Base-by-base conservation (phyloP, 1,140 invertebrate species). In the Papilio helenus region DNA sequence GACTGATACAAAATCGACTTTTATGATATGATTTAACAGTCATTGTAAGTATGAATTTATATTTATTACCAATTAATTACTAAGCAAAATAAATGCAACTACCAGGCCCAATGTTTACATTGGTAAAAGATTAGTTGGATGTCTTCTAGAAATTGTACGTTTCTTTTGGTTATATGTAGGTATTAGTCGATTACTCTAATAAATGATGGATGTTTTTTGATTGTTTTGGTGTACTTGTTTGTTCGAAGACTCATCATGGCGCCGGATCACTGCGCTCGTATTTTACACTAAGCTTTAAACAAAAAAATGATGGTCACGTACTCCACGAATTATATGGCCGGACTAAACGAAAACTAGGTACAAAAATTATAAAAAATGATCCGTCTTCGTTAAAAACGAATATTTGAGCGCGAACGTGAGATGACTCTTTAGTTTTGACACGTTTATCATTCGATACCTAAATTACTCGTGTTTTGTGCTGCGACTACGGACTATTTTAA, bases 271-370 rank as follows among this genome's bases (percentile, higher is more conserved):
- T 87, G 85, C 82, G 87, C 84, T 81, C 84, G 84, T 81, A 76
- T 81, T 77, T 72, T 49, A 81, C 82, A 84, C 81, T 85, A 85
- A 55, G 74, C 16, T 86, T 83, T 85, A 87, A 86, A 88, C 79
- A 86, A 92, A 93, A 93, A 91, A 88, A 86, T 86, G 81, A 90
- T 92, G 81, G 88, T 92, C 92, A 94, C 92, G 92, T 92, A 89
- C 83, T 84, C 87, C 88, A 91, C 91, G 88, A 94, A 92, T 92
- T 94, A 90, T 89, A 93, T 93, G 86, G 90, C 87, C 81, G 83
- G 86, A 79, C 85, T 82, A 85, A 88, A 85, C 81, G 85, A 86
- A 84, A 85, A 87, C 86, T 87, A 87, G 79, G 86, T 83, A 83
- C 73, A 80, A 82, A 87, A 89, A 87, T 91, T 87, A 83, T 91